phyloP scores from a whole-genome alignment of 2,797 vertebrate genomes.

The Tauraco hartlaubi region DNA sequence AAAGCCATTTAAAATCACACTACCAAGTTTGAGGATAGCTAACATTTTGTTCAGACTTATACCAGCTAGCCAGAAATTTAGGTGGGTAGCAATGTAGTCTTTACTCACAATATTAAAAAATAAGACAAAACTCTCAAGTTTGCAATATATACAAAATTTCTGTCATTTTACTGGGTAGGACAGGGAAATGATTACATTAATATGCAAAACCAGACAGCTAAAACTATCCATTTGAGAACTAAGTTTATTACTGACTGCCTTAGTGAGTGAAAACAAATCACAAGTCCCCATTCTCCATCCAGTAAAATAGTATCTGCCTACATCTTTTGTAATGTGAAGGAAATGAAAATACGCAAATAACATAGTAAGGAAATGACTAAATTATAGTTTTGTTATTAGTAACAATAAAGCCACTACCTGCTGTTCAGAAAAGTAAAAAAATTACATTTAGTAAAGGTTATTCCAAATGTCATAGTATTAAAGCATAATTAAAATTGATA shows the following conservation, averaged over 20 bases:
- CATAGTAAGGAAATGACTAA: not conserved
- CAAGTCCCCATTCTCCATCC: not conserved
- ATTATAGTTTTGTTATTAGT: slow-evolving; percentile 5
- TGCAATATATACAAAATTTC: not conserved
- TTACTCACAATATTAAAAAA: not conserved
- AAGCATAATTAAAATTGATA: not conserved
- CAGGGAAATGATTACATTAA: not conserved
- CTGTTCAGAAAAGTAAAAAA: slow-evolving; percentile 35
- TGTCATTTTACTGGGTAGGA: not conserved
- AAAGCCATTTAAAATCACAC: not conserved
- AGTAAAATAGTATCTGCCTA: not conserved
- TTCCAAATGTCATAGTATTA: slow-evolving; percentile 12
- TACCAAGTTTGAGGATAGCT: not conserved
- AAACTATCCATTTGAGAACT: not conserved
- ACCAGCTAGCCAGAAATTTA: not conserved
- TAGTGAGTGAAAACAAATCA: not conserved
- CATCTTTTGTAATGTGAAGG: not conserved
- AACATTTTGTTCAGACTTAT: not conserved
- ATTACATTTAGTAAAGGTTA: slow-evolving; percentile 21
- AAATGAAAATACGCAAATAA: slow-evolving; percentile 10
- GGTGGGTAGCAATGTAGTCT: not conserved
- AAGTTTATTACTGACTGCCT: not conserved
- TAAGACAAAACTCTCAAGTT: not conserved
- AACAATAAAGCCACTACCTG: not conserved
- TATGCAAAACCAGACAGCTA: not conserved